These are phyloP conservation scores for Sturnus vulgaris DNA, from an alignment of 2,113 vertebrate species.

Conservation along the genomic window DNA sequence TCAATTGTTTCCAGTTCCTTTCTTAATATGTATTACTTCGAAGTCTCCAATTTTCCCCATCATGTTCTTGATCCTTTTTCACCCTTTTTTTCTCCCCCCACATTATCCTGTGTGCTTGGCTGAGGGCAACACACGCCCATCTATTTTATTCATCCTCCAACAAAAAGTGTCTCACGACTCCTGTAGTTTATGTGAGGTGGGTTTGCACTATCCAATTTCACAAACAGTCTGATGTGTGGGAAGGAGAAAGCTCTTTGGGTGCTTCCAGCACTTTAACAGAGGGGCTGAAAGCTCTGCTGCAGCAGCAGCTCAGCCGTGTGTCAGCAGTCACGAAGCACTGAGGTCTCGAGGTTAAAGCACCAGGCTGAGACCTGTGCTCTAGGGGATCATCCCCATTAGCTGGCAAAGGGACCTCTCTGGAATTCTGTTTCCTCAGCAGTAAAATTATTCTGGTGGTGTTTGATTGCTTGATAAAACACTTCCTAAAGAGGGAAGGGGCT, in stretches of 20 bases:
- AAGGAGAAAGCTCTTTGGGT: background rate
- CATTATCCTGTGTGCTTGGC: background rate
- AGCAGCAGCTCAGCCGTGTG: fast-evolving
- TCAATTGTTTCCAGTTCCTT: background rate
- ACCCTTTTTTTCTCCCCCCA: background rate
- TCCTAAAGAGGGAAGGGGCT: background rate
- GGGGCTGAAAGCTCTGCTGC: background rate
- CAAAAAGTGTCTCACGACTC: fast-evolving
- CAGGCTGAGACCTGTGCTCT: background rate
- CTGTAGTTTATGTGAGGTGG: background rate
- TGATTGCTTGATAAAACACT: background rate
- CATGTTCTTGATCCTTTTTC: background rate
- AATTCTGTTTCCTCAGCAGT: background rate
- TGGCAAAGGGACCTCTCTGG: background rate
- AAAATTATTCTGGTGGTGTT: background rate
- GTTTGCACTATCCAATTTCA: background rate
- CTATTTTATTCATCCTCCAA: background rate
- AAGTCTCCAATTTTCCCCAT: background rate
- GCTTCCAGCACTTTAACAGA: background rate
- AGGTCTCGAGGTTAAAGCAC: background rate
- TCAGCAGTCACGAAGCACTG: background rate
- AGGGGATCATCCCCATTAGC: background rate
- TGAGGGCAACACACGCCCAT: fast-evolving
- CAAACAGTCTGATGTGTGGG: background rate
- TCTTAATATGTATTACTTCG: background rate